These are phyloP conservation scores for Dyspetes luteomarginatus DNA, from an alignment of 2,888 invertebrate species.

Conservation along the genomic window DNA sequence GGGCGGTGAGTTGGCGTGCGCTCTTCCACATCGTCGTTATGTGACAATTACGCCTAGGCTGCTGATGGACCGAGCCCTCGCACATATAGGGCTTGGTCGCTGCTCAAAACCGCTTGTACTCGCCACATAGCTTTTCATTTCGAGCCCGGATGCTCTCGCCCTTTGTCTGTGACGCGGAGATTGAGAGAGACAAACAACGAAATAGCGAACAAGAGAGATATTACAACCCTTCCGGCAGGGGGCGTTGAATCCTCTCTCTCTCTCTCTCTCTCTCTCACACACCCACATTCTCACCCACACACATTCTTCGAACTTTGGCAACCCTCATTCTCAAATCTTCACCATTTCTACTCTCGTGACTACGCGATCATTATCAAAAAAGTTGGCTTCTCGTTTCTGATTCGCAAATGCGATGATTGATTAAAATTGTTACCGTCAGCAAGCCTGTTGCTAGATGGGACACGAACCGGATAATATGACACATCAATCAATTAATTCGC, in stretches of 20 bases:
- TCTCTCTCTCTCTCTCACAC: not conserved
- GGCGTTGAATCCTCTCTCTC: not conserved
- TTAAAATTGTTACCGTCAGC: not conserved
- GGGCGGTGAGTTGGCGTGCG: not conserved
- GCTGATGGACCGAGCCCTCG: not conserved
- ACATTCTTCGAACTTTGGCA: not conserved
- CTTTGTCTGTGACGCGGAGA: not conserved
- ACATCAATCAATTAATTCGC: not conserved
- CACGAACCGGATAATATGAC: not conserved
- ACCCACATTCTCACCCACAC: not conserved
- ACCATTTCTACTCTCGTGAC: not conserved
- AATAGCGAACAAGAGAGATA: not conserved
- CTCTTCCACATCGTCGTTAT: not conserved
- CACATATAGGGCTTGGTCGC: conserved; percentile 23
- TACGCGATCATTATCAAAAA: not conserved
- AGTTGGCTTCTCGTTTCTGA: not conserved
- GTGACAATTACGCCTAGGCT: not conserved
- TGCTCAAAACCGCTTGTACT: conserved; percentile 38
- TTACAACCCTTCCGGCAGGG: not conserved
- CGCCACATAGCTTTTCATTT: conserved; percentile 34
- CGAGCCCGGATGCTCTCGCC: not conserved
- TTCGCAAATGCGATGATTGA: not conserved
- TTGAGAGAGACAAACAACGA: not conserved
- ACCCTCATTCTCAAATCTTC: not conserved
- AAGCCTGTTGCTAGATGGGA: not conserved